Percentiles rank a stretch among this genome's conserved stretches.
Evolutionary conservation across 2,797 vertebrate species (phyloP).

Genomic region (Sebastes baramenuke): DNA sequence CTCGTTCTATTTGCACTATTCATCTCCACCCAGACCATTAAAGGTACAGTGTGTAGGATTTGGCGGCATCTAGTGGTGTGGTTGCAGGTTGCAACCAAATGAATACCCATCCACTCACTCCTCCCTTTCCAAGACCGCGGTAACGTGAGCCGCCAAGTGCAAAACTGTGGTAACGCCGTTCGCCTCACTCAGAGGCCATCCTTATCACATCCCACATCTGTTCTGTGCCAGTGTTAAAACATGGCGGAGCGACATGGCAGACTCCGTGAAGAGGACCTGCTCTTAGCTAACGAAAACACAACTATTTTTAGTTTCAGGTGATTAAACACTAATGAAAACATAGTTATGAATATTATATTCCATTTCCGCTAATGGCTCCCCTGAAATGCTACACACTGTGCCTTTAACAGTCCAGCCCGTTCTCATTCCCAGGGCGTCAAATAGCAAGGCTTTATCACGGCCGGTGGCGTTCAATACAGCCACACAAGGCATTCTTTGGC

Average conservation of each 20-base stretch:
- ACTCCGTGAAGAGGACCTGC: too few relatives aligned
- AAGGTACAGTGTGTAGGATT: neutral
- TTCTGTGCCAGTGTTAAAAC: too few relatives aligned
- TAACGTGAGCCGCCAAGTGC: too few relatives aligned
- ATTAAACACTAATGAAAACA: neutral
- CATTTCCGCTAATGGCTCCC: neutral
- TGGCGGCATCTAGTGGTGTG: neutral
- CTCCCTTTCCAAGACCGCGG: too few relatives aligned
- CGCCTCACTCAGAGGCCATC: too few relatives aligned
- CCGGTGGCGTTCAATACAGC: too few relatives aligned
- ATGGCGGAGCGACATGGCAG: accelerated
- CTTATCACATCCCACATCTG: too few relatives aligned
- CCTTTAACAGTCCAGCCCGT: too few relatives aligned
- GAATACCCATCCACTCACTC: neutral
- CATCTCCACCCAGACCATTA: neutral
- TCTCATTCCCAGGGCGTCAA: too few relatives aligned
- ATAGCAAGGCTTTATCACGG: too few relatives aligned
- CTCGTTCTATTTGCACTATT: neutral
- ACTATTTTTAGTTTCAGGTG: neutral
- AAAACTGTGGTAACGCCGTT: too few relatives aligned
- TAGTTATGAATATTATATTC: neutral
- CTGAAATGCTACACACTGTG: neutral
- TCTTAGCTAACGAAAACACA: neutral
- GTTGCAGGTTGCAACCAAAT: neutral
- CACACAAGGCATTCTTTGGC: too few relatives aligned